phyloP scores from a whole-genome alignment of 2,113 vertebrate species.

The Etheostoma spectabile region DNA sequence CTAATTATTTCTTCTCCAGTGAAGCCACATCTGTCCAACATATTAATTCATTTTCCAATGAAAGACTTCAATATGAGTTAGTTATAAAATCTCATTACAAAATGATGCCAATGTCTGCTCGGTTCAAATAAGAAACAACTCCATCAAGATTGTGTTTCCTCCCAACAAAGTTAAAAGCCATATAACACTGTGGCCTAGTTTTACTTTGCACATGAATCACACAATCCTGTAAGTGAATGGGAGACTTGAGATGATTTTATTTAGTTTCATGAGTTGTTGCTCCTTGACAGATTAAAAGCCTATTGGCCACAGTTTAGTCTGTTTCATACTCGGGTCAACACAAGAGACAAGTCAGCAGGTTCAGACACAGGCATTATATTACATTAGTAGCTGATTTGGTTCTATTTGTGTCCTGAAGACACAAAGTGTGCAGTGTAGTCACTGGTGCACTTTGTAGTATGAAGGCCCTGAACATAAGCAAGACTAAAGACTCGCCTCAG shows the following conservation, averaged over 20 bases:
- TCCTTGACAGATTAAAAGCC: conserved; percentile 59
- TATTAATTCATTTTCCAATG: neutral
- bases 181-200: conserved; percentile 56
- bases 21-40: conserved; percentile 24
- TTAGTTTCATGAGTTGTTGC: conserved; percentile 35
- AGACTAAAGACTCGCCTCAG: neutral
- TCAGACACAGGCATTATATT: neutral
- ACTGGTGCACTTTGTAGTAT: neutral
- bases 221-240: neutral
- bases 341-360: neutral
- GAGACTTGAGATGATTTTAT: conserved; percentile 25
- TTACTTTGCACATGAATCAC: conserved; percentile 40
- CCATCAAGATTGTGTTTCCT: conserved; percentile 10
- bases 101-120: conserved; percentile 2
- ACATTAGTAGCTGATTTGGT: neutral
- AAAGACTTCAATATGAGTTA: neutral
- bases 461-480: neutral
- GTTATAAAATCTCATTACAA: neutral
- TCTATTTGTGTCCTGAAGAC: neutral
- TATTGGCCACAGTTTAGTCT: neutral
- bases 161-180: conserved; percentile 58
- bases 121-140: neutral
- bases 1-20: neutral
- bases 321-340: neutral
- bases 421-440: neutral